phyloP scores from a whole-genome alignment of 2,113 vertebrate genomes.

The Naja naja region DNA sequence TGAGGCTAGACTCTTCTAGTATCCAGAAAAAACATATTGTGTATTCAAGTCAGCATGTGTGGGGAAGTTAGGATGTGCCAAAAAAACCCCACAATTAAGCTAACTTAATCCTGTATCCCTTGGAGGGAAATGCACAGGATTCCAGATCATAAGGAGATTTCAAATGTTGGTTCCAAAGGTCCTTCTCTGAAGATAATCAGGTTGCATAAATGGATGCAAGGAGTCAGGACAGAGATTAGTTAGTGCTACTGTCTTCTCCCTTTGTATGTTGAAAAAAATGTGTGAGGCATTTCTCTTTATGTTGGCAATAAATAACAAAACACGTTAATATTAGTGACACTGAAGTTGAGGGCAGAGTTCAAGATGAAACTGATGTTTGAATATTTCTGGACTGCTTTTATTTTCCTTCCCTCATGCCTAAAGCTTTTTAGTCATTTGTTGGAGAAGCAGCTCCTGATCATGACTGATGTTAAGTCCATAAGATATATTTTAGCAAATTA shows the following conservation, averaged over 20 bases:
- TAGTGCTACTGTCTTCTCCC: neutral
- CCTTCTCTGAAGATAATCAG: neutral
- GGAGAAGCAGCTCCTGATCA: neutral
- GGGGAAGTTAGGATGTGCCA: neutral
- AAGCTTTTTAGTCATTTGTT: neutral
- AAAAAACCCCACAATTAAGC: neutral
- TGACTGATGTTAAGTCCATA: neutral
- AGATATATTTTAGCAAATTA: neutral
- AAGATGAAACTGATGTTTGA: neutral
- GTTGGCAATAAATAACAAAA: neutral
- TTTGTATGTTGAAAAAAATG: neutral
- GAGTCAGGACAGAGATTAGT: neutral
- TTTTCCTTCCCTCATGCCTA: neutral
- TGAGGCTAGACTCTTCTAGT: neutral
- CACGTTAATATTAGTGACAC: neutral
- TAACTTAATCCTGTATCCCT: neutral
- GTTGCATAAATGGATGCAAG: neutral
- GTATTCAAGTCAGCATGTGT: neutral
- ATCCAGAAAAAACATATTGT: neutral
- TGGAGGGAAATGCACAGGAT: neutral
- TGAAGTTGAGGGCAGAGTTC: neutral
- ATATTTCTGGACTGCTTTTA: neutral
- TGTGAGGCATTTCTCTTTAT: neutral
- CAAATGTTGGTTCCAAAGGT: neutral
- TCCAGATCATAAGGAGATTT: neutral